A percentile compares a stretch with the other conserved stretches of the same genome.
Conservation (phyloP, 35 echinoderm and acorn worm genomes). For the Stichopus chloronotus region DNA sequence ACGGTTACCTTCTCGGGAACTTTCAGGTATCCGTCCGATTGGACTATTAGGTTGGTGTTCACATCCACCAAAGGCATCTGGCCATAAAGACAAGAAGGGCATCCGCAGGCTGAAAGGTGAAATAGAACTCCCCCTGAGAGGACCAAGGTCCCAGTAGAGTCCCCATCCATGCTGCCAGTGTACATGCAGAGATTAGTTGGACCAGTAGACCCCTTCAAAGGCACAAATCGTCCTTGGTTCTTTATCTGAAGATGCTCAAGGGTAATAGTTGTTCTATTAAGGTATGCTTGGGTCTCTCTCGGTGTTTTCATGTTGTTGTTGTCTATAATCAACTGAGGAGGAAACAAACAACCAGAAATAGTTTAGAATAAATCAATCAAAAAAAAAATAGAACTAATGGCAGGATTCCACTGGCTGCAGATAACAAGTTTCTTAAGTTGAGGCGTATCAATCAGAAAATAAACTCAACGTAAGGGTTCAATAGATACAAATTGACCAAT, state of each 20-base stretch:
- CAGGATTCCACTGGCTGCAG: too few relatives aligned
- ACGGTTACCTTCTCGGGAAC: conserved; percentile 58
- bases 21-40: conserved; percentile 29
- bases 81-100: conserved; percentile 50
- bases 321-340: conserved; percentile 64
- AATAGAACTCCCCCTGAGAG: not conserved
- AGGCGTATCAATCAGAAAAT: not conserved
- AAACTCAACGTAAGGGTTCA: too few relatives aligned
- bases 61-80: conserved; percentile 48
- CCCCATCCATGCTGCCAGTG: conserved; percentile 43
- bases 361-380: too few relatives aligned
- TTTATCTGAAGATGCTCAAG: conserved; percentile 59
- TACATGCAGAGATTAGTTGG: not conserved
- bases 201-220: not conserved
- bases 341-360: not conserved
- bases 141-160: conserved; percentile 57
- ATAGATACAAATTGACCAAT: too few relatives aligned
- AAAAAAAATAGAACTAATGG: too few relatives aligned
- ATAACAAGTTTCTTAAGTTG: too few relatives aligned
- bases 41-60: conserved; percentile 44
- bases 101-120: conserved; percentile 64
- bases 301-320: conserved; percentile 63
- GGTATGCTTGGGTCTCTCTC: conserved; percentile 22
- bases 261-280: conserved; percentile 43
- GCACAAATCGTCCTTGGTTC: conserved; percentile 38